phyloP scores from a whole-genome alignment of 2,888 invertebrate species.

The Chalcosyrphus nemorum region DNA sequence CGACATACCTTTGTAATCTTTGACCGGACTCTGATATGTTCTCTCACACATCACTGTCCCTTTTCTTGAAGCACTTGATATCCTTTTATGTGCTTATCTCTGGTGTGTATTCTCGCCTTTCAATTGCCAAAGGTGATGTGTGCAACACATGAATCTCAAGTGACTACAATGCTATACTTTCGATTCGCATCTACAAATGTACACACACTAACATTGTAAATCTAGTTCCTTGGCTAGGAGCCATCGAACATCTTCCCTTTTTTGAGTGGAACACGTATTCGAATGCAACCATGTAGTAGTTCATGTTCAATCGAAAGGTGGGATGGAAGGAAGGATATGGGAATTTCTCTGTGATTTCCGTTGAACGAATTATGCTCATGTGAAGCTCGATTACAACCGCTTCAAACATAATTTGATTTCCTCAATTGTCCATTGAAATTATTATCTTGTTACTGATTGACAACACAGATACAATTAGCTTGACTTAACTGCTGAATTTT shows the following conservation, averaged over 20 bases:
- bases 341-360: no score
- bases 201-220: neutral
- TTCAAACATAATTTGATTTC: slow-evolving; percentile 22
- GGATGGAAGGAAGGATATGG: neutral
- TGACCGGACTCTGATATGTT: neutral
- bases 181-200: neutral
- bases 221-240: no score
- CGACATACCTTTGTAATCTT: neutral
- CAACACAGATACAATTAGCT: neutral
- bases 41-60: no score
- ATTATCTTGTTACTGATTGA: neutral
- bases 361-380: neutral
- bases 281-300: slow-evolving; percentile 3
- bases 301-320: neutral
- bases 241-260: no score
- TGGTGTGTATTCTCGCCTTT: neutral
- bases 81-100: neutral
- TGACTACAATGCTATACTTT: neutral
- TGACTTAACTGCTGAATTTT: neutral
- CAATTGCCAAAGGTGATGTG: slow-evolving; percentile 2
- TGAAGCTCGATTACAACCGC: neutral
- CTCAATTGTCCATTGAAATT: slow-evolving; percentile 13
- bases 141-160: neutral
- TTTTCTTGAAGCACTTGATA: no score
- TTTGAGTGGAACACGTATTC: slow-evolving; percentile 8